Evolutionary conservation across 2,888 invertebrate genomes (phyloP).

Genomic region (Agrotis ipsilon): DNA sequence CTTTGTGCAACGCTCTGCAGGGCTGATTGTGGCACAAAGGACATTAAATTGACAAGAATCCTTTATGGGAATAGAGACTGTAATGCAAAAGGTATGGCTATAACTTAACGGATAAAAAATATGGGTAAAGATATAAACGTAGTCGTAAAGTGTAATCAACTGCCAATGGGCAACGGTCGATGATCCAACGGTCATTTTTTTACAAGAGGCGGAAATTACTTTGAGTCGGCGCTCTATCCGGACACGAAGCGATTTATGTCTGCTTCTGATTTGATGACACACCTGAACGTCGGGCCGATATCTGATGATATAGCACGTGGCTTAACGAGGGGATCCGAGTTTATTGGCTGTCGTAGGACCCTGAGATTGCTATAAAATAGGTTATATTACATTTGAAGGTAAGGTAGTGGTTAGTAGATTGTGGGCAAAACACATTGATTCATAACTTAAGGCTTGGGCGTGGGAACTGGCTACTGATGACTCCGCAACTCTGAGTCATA

Average conservation of each 20-base stretch:
- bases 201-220: slow-evolving; percentile 80
- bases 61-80: slow-evolving; percentile 18
- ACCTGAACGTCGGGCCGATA: slow-evolving; percentile 25
- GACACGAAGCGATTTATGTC: slow-evolving; percentile 67
- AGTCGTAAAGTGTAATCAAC: slow-evolving; percentile 55
- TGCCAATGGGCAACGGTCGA: slow-evolving; percentile 68
- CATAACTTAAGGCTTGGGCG: background rate
- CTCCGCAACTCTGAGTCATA: slow-evolving; percentile 10
- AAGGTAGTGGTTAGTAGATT: background rate
- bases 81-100: slow-evolving; percentile 33
- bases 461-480: slow-evolving; percentile 20
- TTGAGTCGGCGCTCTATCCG: slow-evolving; percentile 76
- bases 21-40: slow-evolving; percentile 50
- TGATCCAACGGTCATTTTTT: slow-evolving; percentile 78
- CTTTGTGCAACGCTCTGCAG: slow-evolving; percentile 51
- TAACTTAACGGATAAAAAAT: slow-evolving; percentile 33
- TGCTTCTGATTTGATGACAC: slow-evolving; percentile 56
- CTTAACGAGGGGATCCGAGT: background rate
- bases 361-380: slow-evolving; percentile 27
- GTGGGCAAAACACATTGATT: background rate
- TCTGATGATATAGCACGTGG: slow-evolving; percentile 23
- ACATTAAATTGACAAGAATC: slow-evolving; percentile 53
- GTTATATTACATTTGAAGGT: background rate
- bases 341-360: slow-evolving; percentile 31
- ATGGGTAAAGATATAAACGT: slow-evolving; percentile 27